Conservation (phyloP, 2,113 vertebrate species). For the Nycticorax nycticorax region DNA sequence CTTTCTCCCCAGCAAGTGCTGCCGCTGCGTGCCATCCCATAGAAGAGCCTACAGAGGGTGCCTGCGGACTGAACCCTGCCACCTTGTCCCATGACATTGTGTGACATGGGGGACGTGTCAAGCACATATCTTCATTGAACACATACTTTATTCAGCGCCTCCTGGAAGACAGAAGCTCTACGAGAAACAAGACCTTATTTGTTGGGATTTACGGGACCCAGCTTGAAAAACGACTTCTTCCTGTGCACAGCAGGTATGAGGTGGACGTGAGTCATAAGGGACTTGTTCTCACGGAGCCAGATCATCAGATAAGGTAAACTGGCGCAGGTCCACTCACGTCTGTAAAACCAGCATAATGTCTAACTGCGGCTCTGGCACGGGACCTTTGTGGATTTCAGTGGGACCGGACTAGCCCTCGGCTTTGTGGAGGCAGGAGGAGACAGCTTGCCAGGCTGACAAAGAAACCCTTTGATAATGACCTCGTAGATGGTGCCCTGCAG, state of each 20-base stretch:
- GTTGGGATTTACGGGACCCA: not conserved
- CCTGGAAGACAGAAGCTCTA: not conserved
- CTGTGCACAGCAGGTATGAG: not conserved
- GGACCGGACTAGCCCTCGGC: not conserved
- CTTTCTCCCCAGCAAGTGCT: not conserved
- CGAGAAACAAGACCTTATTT: not conserved
- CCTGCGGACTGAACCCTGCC: rapidly evolving
- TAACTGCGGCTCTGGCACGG: not conserved
- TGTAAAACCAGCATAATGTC: not conserved
- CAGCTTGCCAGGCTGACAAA: not conserved
- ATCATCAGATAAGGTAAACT: not conserved
- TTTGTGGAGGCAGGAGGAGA: not conserved
- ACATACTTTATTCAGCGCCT: rapidly evolving
- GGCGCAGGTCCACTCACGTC: not conserved
- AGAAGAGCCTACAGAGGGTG: not conserved
- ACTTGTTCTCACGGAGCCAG: not conserved
- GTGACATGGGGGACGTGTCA: rapidly evolving
- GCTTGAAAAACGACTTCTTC: not conserved
- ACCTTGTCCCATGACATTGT: rapidly evolving
- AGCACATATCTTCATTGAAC: rapidly evolving
- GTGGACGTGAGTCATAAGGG: not conserved
- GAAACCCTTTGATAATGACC: not conserved
- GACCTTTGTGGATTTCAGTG: not conserved
- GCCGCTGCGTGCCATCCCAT: rapidly evolving
- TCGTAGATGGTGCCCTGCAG: not conserved